A percentile compares a stretch with the other conserved stretches of the same genome.
phyloP scores from a whole-genome alignment of 2,888 invertebrate genomes.

The Ormyrus rosae region DNA sequence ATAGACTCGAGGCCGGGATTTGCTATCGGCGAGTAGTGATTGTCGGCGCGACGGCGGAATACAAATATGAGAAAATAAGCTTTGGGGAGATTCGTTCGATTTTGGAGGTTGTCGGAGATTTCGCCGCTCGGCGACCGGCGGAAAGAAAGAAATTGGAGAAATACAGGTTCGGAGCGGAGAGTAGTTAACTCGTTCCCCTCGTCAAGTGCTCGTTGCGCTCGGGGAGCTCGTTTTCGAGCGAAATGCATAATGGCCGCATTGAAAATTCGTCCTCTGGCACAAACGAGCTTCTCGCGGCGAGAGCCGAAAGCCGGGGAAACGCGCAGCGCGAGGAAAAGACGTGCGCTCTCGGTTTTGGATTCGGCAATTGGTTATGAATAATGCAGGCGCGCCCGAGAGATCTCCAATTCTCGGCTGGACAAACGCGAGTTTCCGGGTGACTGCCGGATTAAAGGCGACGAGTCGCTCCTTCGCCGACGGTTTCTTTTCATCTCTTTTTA shows the following conservation, averaged over 20 bases:
- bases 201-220: neutral
- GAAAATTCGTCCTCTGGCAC: conserved; percentile 43
- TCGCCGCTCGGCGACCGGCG: neutral
- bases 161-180: conserved; percentile 39
- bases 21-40: conserved; percentile 4
- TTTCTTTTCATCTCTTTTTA: conserved; percentile 44
- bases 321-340: conserved; percentile 34
- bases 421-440: conserved; percentile 64
- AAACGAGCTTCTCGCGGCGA: conserved; percentile 47
- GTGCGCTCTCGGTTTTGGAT: conserved; percentile 64
- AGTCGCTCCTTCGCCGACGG: conserved; percentile 49
- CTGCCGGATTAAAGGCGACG: conserved; percentile 60
- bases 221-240: conserved; percentile 31
- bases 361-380: conserved; percentile 75
- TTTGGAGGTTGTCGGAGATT: neutral
- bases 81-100: conserved; percentile 5
- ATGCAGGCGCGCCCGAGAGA: conserved; percentile 64
- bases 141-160: conserved; percentile 11
- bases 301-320: conserved; percentile 20
- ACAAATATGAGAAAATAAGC: conserved; percentile 42
- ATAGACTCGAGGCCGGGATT: neutral
- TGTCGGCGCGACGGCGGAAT: conserved; percentile 22
- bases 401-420: conserved; percentile 41
- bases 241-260: conserved; percentile 52
- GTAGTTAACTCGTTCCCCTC: conserved; percentile 52